phyloP scores from a whole-genome alignment of 1,140 invertebrate species.

The Zaprionus nigranus region DNA sequence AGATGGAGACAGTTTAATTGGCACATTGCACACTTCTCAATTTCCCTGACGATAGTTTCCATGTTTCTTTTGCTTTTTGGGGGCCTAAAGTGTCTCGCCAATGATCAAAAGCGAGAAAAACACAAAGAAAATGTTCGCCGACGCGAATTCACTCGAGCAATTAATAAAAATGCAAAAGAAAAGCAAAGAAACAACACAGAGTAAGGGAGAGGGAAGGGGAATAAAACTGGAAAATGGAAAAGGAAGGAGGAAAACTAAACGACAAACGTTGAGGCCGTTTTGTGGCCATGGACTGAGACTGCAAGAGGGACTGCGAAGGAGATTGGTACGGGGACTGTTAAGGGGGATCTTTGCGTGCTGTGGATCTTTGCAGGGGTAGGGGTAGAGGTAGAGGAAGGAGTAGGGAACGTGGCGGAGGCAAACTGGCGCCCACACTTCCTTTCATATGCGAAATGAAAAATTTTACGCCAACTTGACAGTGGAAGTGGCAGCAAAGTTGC shows the following conservation, averaged over 20 bases:
- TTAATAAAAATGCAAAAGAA: constrained; percentile 73
- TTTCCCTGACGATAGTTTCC: constrained; percentile 43
- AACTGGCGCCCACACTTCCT: constrained; percentile 79
- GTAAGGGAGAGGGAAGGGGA: neutral
- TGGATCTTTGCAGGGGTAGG: neutral
- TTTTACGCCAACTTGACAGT: constrained; percentile 81
- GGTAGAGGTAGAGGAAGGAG: neutral
- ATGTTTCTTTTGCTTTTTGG: constrained; percentile 25
- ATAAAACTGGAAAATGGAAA: constrained; percentile 29
- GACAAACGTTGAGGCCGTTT: constrained; percentile 56
- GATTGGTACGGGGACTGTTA: neutral
- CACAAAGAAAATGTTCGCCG: constrained; percentile 66
- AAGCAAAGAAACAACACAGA: constrained; percentile 21
- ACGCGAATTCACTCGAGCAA: constrained; percentile 77
- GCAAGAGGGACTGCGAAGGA: neutral
- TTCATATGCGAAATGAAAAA: constrained; percentile 82
- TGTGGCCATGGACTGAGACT: constrained; percentile 38
- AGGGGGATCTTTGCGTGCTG: neutral
- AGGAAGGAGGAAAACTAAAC: constrained; percentile 51
- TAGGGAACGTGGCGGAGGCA: constrained; percentile 3
- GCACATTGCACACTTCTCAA: constrained; percentile 29
- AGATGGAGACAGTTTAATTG: constrained; percentile 8
- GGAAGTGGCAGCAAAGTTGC: constrained; percentile 78
- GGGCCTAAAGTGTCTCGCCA: constrained; percentile 49
- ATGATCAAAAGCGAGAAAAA: constrained; percentile 68